Conservation (phyloP, 2,113 vertebrate species). For the Ailuropoda melanoleuca region DNA sequence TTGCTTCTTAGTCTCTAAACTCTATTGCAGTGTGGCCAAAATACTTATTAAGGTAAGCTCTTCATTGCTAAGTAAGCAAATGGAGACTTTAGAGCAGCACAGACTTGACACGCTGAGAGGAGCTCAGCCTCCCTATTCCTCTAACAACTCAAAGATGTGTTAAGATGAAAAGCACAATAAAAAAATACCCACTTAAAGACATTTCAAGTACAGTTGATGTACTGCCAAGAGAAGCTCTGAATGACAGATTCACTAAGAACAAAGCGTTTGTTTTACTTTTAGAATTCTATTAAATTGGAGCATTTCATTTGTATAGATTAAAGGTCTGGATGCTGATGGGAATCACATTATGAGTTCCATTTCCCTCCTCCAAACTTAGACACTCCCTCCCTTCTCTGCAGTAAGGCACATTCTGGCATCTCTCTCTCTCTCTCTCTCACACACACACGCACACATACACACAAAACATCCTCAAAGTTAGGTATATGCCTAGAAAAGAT, state of each 20-base stretch:
- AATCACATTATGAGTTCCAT: conserved; percentile 49
- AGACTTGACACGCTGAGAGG: not conserved
- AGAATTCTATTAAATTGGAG: conserved; percentile 62
- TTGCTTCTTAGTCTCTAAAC: not conserved
- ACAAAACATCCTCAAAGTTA: not conserved
- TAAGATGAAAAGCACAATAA: conserved; percentile 65
- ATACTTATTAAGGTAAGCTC: conserved; percentile 2
- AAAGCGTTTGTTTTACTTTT: conserved; percentile 74
- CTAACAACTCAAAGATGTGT: conserved; percentile 48
- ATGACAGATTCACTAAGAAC: conserved; percentile 57
- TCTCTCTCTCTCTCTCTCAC: not conserved
- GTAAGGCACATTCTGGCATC: not conserved
- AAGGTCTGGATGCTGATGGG: conserved; percentile 50
- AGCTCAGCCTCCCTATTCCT: not conserved
- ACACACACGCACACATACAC: not conserved
- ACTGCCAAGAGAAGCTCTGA: conserved; percentile 65
- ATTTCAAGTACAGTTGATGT: conserved; percentile 64
- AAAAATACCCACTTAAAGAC: conserved; percentile 66
- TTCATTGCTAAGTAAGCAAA: conserved; percentile 40
- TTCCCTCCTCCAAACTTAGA: conserved; percentile 33
- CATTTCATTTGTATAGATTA: conserved; percentile 63
- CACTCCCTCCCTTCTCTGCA: not conserved
- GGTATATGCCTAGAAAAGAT: not conserved
- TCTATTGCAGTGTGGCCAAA: not conserved
- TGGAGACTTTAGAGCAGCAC: not conserved